Evolutionary conservation across 2,888 invertebrate genomes (phyloP).

Genomic region (Ametastegia equiseti): DNA sequence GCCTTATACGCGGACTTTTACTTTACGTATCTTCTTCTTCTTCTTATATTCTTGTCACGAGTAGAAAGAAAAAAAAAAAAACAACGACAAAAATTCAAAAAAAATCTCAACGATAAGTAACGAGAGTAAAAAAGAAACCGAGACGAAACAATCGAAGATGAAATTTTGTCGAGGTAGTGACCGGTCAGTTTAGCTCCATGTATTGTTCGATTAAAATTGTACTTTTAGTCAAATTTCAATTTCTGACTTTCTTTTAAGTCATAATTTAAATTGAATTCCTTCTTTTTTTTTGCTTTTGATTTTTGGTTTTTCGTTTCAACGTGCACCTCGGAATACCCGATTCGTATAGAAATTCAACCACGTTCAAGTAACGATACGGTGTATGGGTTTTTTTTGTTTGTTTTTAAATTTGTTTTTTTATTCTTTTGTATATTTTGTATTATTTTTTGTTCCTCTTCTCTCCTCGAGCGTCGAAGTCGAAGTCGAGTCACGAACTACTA

Average conservation of each 20-base stretch:
- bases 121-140: neutral
- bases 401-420: too few species aligned
- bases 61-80: neutral
- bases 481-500: constrained; percentile 54
- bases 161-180: constrained; percentile 18
- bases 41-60: too few species aligned
- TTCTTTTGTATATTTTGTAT: neutral
- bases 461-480: constrained; percentile 21
- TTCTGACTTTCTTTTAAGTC: neutral
- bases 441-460: neutral
- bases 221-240: neutral
- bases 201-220: neutral
- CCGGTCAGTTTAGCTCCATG: constrained; percentile 15
- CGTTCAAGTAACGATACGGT: neutral
- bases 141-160: neutral
- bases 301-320: neutral
- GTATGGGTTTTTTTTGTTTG: too few species aligned
- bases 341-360: neutral
- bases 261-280: neutral
- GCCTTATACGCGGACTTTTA: too few species aligned
- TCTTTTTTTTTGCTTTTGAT: neutral
- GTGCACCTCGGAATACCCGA: neutral
- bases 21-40: too few species aligned
- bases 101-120: neutral
- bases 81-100: neutral